Percentiles rank a stretch among this genome's conserved stretches.
Evolutionary conservation across 2,888 invertebrate species (phyloP).

Genomic region (Allophyes oxyacanthae): DNA sequence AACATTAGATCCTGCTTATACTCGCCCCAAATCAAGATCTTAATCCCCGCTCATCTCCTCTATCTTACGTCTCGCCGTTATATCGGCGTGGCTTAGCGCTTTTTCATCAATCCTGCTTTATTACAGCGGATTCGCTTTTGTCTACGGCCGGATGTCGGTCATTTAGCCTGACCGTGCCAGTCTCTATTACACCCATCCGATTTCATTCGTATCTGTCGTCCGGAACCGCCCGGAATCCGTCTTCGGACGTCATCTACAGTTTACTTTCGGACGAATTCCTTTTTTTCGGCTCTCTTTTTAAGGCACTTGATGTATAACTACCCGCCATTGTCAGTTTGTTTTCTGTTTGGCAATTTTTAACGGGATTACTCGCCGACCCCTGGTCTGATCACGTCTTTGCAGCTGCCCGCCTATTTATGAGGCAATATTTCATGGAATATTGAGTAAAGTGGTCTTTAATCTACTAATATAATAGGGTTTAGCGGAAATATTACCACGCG

Average conservation of each 20-base stretch:
- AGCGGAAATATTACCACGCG: constrained; percentile 68
- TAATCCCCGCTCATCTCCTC: constrained; percentile 51
- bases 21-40: constrained; percentile 2
- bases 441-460: constrained; percentile 88
- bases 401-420: constrained; percentile 84
- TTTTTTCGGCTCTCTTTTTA: constrained; percentile 76
- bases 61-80: constrained; percentile 66
- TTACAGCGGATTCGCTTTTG: constrained; percentile 88
- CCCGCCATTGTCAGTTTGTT: constrained; percentile 83
- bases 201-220: constrained; percentile 87
- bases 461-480: constrained; percentile 86
- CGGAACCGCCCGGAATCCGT: constrained; percentile 77
- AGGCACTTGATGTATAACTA: constrained; percentile 83
- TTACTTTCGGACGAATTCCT: constrained; percentile 72
- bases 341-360: constrained; percentile 89
- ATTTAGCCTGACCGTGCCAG: constrained; percentile 85
- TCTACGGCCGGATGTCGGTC: constrained; percentile 86
- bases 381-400: constrained; percentile 85
- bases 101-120: constrained; percentile 90
- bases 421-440: constrained; percentile 88
- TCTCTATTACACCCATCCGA: constrained; percentile 85
- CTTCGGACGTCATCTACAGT: constrained; percentile 81
- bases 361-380: constrained; percentile 78
- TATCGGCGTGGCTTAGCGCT: constrained; percentile 90
- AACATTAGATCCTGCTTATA: too few species aligned